Percentiles rank a stretch among this genome's conserved stretches.
Evolutionary conservation across 2,888 invertebrate genomes (phyloP).

Genomic region (Drosophila anomalata): DNA sequence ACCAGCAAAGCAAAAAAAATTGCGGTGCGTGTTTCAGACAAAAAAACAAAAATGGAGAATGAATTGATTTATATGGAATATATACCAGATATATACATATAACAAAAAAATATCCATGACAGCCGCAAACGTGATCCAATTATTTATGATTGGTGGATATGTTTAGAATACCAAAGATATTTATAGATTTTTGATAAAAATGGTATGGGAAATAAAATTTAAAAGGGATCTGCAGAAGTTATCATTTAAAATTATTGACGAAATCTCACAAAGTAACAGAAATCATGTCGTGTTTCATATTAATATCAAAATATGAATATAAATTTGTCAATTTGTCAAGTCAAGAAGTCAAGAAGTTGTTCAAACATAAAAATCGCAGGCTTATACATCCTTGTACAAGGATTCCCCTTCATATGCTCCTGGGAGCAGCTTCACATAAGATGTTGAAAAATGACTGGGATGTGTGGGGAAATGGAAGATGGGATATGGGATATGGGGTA

Average conservation of each 20-base stretch:
- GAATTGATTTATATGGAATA: slow-evolving; percentile 35
- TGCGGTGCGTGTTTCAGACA: slow-evolving; percentile 53
- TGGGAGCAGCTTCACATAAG: slow-evolving; percentile 35
- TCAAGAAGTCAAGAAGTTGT: slow-evolving; percentile 19
- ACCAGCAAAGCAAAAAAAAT: slow-evolving; percentile 41
- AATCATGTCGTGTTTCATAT: neutral
- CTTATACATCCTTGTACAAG: slow-evolving; percentile 39
- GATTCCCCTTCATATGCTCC: slow-evolving; percentile 20
- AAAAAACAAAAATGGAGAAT: slow-evolving; percentile 14
- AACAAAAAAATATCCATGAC: slow-evolving; percentile 37
- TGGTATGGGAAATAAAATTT: no score
- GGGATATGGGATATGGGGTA: no score
- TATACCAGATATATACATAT: neutral
- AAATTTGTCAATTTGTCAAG: slow-evolving; percentile 29
- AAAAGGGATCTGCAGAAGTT: no score
- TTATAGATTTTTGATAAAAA: neutral
- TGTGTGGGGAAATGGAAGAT: neutral
- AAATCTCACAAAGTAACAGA: neutral
- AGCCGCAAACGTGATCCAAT: slow-evolving; percentile 62
- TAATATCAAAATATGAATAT: slow-evolving; percentile 24
- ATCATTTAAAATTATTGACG: neutral
- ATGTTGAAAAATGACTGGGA: slow-evolving; percentile 21
- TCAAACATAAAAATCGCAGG: slow-evolving; percentile 45
- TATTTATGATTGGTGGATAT: slow-evolving; percentile 49
- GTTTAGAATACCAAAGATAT: slow-evolving; percentile 25